These are phyloP conservation scores for Tolmerus cingulatus DNA, from an alignment of 2,888 invertebrate genomes.

Conservation along the genomic window DNA sequence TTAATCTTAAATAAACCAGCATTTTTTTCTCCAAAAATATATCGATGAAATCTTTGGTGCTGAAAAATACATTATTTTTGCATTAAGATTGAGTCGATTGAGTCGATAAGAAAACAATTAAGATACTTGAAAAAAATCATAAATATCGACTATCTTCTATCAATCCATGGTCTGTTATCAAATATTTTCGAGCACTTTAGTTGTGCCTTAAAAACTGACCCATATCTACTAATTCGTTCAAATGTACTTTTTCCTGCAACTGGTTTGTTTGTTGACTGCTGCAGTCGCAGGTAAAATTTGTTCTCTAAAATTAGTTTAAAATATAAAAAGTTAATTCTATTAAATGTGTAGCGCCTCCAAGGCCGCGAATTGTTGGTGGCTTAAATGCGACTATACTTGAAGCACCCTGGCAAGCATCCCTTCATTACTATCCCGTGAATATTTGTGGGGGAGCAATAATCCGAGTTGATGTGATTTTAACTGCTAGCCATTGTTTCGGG, in stretches of 20 bases:
- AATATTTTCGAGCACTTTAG: neutral
- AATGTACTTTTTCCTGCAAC: neutral
- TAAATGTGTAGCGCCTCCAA: neutral
- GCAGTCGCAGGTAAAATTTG: neutral
- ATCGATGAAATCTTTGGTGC: neutral
- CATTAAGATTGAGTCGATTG: neutral
- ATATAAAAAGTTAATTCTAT: neutral
- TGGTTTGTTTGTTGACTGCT: neutral
- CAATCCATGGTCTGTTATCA: neutral
- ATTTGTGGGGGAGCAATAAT: constrained; percentile 67
- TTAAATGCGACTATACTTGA: constrained; percentile 38
- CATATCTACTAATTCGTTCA: neutral
- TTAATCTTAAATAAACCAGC: neutral
- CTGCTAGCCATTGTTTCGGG: constrained; percentile 66
- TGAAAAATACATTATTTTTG: neutral
- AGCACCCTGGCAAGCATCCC: constrained; percentile 44
- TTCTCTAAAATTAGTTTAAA: neutral
- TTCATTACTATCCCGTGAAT: constrained; percentile 58
- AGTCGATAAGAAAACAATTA: neutral
- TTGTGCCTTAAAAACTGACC: neutral
- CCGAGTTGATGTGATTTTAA: constrained; percentile 61
- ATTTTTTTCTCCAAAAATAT: neutral
- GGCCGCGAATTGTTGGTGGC: constrained; percentile 47
- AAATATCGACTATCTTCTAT: neutral
- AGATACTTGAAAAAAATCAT: neutral